A percentile compares a stretch with the other conserved stretches of the same genome.
Conservation (phyloP, 2,888 invertebrate species). For the Lagria hirta region DNA sequence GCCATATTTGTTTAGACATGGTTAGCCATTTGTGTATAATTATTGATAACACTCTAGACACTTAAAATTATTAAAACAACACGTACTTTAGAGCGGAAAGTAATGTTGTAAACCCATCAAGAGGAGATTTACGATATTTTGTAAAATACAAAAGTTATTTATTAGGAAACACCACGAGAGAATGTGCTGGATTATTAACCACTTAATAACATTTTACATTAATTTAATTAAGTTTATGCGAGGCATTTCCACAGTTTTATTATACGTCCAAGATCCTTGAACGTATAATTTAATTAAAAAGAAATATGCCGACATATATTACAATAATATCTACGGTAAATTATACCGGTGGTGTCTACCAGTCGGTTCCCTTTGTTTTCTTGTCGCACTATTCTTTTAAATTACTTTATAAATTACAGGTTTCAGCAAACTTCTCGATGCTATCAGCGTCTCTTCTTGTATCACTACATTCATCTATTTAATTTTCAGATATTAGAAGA, state of each 20-base stretch:
- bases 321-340: slow-evolving; percentile 37
- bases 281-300: slow-evolving; percentile 39
- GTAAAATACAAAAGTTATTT: slow-evolving; percentile 15
- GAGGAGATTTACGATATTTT: slow-evolving; percentile 17
- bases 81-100: slow-evolving; percentile 8
- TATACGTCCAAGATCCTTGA: slow-evolving; percentile 33
- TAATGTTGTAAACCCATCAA: slow-evolving; percentile 14
- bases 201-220: slow-evolving; percentile 35
- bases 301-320: slow-evolving; percentile 39
- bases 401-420: slow-evolving; percentile 25
- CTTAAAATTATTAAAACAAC: slow-evolving; percentile 5
- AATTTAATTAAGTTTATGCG: slow-evolving; percentile 37
- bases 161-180: slow-evolving; percentile 12
- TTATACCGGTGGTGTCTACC: slow-evolving; percentile 30
- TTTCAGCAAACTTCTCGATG: slow-evolving; percentile 19
- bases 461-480: slow-evolving; percentile 13
- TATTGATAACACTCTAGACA: too few relatives aligned
- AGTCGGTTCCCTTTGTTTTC: slow-evolving; percentile 34
- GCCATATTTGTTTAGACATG: too few relatives aligned
- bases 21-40: too few relatives aligned
- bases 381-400: slow-evolving; percentile 28
- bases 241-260: slow-evolving; percentile 34
- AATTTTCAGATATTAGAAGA: slow-evolving; percentile 7
- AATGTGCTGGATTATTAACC: slow-evolving; percentile 23
- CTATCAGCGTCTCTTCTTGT: slow-evolving; percentile 16